Conservation (phyloP, 2,888 invertebrate species). For the Meloe dianella region DNA sequence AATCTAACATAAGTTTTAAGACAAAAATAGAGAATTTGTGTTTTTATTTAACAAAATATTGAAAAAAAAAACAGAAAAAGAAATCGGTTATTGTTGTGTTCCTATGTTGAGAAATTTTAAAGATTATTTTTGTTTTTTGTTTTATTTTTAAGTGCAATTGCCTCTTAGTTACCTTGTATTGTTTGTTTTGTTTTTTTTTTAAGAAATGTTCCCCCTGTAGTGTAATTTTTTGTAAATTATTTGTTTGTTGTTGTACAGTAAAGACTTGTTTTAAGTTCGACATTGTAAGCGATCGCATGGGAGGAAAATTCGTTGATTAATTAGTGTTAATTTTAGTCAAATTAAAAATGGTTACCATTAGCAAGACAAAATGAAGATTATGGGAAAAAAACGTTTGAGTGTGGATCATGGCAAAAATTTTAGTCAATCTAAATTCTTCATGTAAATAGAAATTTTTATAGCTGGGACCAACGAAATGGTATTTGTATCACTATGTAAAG, state of each 20-base stretch:
- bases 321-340: constrained; percentile 47
- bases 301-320: constrained; percentile 17
- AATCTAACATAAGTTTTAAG: constrained; percentile 30
- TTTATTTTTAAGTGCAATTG: constrained; percentile 44
- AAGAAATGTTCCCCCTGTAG: constrained; percentile 13
- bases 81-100: constrained; percentile 42
- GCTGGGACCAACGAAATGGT: constrained; percentile 43
- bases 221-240: constrained; percentile 38
- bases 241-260: constrained; percentile 28
- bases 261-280: constrained; percentile 38
- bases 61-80: no score
- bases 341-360: constrained; percentile 50
- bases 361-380: constrained; percentile 23
- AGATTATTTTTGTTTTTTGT: constrained; percentile 25
- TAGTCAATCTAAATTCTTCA: constrained; percentile 37
- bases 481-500: constrained; percentile 18
- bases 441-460: not conserved
- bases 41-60: no score
- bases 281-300: constrained; percentile 35
- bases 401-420: constrained; percentile 34
- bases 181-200: no score
- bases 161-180: constrained; percentile 46
- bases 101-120: constrained; percentile 38
- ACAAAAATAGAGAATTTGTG: constrained; percentile 13
- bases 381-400: constrained; percentile 27